Evolutionary conservation across 2,888 invertebrate genomes (phyloP).

Genomic region (Glyphotaelius pellucidus): DNA sequence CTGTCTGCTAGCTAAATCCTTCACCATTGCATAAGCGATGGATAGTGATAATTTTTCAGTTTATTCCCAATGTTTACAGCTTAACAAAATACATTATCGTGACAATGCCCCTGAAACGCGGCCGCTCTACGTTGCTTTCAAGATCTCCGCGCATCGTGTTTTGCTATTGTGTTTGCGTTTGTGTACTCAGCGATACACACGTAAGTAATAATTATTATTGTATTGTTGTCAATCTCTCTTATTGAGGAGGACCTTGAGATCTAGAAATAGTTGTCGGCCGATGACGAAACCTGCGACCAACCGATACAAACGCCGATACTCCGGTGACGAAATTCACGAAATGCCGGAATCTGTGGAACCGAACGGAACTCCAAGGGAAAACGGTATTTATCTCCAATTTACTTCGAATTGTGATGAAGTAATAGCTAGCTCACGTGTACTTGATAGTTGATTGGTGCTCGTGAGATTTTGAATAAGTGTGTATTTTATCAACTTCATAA

Average conservation of each 20-base stretch:
- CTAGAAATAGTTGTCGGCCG: constrained; percentile 3
- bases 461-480: background rate
- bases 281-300: background rate
- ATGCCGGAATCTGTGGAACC: background rate
- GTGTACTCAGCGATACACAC: background rate
- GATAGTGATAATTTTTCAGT: too few species aligned
- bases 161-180: background rate
- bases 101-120: background rate
- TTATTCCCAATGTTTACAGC: background rate
- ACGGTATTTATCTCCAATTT: background rate
- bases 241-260: constrained; percentile 7
- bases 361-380: constrained; percentile 14
- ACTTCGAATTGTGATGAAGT: background rate
- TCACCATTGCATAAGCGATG: too few species aligned
- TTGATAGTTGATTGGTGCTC: background rate
- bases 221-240: constrained; percentile 35
- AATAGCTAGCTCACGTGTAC: background rate
- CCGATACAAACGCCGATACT: background rate
- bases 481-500: too few species aligned
- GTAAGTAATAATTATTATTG: background rate
- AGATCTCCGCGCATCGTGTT: background rate
- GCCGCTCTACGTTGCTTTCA: background rate
- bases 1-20: too few species aligned
- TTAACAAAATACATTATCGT: background rate
- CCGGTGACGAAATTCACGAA: constrained; percentile 20